Percentiles rank a stretch among this genome's conserved stretches.
phyloP scores from a whole-genome alignment of 2,888 invertebrate species.

The Thelaira solivaga region DNA sequence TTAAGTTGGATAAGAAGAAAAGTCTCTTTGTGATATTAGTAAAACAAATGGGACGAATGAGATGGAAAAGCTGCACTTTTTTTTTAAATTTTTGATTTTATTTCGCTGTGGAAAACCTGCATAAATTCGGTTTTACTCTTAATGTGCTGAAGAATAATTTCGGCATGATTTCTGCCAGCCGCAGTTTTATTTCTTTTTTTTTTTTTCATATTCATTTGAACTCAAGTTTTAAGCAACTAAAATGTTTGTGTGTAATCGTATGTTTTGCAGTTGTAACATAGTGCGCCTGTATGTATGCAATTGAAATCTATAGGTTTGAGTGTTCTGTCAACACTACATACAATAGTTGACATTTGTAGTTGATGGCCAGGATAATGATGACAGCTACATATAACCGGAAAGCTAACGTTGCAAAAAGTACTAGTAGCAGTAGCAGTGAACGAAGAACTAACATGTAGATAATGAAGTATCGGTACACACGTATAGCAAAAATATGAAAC shows the following conservation, averaged over 20 bases:
- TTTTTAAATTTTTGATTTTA: no score
- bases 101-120: no score
- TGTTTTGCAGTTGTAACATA: not conserved
- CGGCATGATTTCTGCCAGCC: constrained; percentile 8
- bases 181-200: constrained; percentile 15
- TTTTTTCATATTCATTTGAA: constrained; percentile 17
- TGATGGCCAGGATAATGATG: constrained; percentile 74
- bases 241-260: not conserved
- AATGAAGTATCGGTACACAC: constrained; percentile 19
- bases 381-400: constrained; percentile 65
- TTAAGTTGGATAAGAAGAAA: no score
- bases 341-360: constrained; percentile 72
- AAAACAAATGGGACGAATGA: no score
- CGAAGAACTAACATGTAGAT: constrained; percentile 11
- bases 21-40: no score
- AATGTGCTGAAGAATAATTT: no score
- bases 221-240: constrained; percentile 37
- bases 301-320: constrained; percentile 67
- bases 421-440: not conserved
- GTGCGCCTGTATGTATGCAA: not conserved
- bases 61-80: no score
- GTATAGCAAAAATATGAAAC: constrained; percentile 24
- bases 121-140: no score
- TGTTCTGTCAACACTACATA: constrained; percentile 71
- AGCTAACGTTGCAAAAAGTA: constrained; percentile 43